Evolutionary conservation across 1,140 invertebrate genomes (phyloP), one percentile per base, ranked within the genome.

Genomic region (Ruditapes philippinarum): DNA sequence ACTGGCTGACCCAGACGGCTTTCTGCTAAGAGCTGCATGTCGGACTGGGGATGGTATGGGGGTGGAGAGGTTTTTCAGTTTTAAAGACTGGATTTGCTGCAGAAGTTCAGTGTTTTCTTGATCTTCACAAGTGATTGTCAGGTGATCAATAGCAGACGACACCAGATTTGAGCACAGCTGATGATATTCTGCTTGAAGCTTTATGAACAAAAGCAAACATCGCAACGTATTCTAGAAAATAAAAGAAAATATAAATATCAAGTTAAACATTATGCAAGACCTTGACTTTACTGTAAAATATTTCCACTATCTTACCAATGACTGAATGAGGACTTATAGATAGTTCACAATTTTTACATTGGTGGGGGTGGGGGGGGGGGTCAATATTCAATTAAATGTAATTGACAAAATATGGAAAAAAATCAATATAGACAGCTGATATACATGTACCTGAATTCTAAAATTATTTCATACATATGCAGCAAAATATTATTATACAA

Each of bases 121-220:
- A 38, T 84, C 85, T 54, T 91, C 91, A 42, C 91, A 90, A 19
- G 84, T 81, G 38, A 82, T 80, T 49, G 89, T 91, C 40, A 95
- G 89, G 51, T 90, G 91, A 36, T 91, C 82, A 17, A 94, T 78
- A 33, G 93, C 87, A n/a, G 92, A 89, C 7, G 89, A 89, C 31
- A 95, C 91, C 12, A 91, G 88, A 31, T 86, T 80, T 82, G 92
- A 90, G 87, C 94, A 94, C 81, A 93, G 45, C n/a, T 92, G 85
- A 85, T 93, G 92, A 79, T 95, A 95, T 57, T 93, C 92, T 36
- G 91, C 91, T 86, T 95, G 92, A 49, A 94, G 86, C 88, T 93
- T 94, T 0, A 93, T 70, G 79, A 94, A 92, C 68, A 94, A 62
- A 12, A 95, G 73, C 5, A 94, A 73, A 62, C 94, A 91, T 31